These are phyloP conservation scores for Triplophysa dalaica DNA, from an alignment of 2,113 vertebrate species.

Conservation along the genomic window DNA sequence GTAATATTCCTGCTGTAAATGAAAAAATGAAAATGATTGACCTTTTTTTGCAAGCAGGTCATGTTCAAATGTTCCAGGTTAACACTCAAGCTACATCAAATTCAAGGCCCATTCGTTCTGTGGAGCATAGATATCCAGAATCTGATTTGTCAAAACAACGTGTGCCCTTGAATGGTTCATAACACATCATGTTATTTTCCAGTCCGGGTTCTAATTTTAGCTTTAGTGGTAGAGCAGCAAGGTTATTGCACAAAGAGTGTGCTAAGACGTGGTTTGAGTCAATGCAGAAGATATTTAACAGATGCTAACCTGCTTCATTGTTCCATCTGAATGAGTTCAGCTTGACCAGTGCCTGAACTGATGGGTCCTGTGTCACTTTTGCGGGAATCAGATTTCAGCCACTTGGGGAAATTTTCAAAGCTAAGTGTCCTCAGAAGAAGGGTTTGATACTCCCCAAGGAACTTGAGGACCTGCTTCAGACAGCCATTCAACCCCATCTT, in stretches of 20 bases:
- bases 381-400: constrained; percentile 47
- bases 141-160: background rate
- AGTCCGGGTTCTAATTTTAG: background rate
- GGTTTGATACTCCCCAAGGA: constrained; percentile 41
- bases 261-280: background rate
- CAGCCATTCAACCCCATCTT: constrained; percentile 15
- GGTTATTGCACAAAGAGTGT: constrained; percentile 13
- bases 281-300: constrained; percentile 32
- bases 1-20: background rate
- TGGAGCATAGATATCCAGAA: background rate
- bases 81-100: background rate
- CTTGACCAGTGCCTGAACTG: constrained; percentile 42
- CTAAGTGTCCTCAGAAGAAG: constrained; percentile 29
- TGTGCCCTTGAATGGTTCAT: background rate
- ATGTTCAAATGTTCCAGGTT: background rate
- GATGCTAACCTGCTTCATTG: constrained; percentile 39
- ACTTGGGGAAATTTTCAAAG: constrained; percentile 34
- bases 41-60: background rate
- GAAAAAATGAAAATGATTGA: background rate
- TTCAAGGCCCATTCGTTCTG: background rate
- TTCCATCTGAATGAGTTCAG: constrained; percentile 11
- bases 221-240: constrained; percentile 29
- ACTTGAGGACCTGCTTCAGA: constrained; percentile 45
- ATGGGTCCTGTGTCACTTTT: constrained; percentile 36
- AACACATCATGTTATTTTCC: background rate